These are phyloP conservation scores for Xiphorhynchus elegans DNA, from an alignment of 2,113 vertebrate species.

Conservation along the genomic window DNA sequence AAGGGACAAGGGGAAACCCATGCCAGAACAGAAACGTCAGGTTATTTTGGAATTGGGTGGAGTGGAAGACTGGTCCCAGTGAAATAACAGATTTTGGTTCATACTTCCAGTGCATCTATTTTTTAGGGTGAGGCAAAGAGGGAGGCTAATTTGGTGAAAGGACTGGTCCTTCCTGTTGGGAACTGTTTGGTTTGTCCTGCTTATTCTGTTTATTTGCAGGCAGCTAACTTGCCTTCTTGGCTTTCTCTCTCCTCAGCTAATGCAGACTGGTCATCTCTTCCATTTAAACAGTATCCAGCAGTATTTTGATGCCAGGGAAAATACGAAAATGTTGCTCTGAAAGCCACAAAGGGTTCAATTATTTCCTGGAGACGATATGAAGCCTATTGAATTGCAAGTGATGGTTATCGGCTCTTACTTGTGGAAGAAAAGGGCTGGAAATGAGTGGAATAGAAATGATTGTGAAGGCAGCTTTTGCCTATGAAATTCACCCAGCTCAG, in stretches of 20 bases:
- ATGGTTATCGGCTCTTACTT: constrained; percentile 34
- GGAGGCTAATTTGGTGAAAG: background rate
- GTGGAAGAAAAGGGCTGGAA: constrained; percentile 14
- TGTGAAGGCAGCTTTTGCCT: constrained; percentile 27
- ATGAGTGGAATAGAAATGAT: constrained; percentile 25
- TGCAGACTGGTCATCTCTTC: background rate
- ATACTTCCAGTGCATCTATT: background rate
- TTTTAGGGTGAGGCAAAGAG: background rate
- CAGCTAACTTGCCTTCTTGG: constrained; percentile 2
- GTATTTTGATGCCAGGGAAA: constrained; percentile 43
- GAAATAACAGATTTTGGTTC: background rate
- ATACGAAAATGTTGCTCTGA: constrained; percentile 41
- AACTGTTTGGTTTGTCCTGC: background rate
- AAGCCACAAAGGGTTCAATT: constrained; percentile 56
- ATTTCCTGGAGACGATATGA: constrained; percentile 51
- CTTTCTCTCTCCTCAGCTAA: background rate
- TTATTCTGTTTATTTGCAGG: background rate
- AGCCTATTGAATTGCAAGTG: constrained; percentile 64
- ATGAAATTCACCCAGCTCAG: background rate
- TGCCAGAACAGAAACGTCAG: background rate
- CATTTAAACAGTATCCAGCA: constrained; percentile 35
- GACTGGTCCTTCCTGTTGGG: background rate
- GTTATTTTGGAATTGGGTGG: background rate
- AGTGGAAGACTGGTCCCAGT: background rate
- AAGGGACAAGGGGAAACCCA: background rate